phyloP scores from a whole-genome alignment of 2,888 invertebrate genomes.

The Meandrusa payeni region DNA sequence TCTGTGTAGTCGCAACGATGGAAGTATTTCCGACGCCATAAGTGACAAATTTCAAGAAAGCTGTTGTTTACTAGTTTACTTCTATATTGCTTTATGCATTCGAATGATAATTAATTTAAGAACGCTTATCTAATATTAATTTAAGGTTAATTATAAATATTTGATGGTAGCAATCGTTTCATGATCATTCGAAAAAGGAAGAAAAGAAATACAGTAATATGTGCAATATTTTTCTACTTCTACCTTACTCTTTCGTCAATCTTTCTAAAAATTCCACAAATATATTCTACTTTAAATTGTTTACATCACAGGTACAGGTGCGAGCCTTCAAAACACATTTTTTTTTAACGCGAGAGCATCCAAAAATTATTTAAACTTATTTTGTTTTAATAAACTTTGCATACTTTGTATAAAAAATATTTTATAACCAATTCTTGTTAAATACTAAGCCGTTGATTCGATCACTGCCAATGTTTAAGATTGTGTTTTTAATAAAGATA shows the following conservation, averaged over 20 bases:
- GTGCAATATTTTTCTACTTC: constrained; percentile 60
- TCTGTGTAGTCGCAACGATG: neutral
- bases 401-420: too few species aligned
- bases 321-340: too few species aligned
- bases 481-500: too few species aligned
- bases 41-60: neutral
- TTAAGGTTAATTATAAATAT: constrained; percentile 10
- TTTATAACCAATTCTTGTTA: too few species aligned
- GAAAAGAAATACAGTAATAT: constrained; percentile 28
- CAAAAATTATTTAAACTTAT: too few species aligned
- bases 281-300: neutral
- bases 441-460: too few species aligned
- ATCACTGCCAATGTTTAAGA: too few species aligned
- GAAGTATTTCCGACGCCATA: neutral
- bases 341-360: too few species aligned
- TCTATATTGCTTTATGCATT: constrained; percentile 9
- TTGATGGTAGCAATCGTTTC: constrained; percentile 22
- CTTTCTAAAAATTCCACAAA: constrained; percentile 16
- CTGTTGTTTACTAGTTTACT: neutral
- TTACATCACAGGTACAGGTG: too few species aligned
- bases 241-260: constrained; percentile 25
- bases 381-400: too few species aligned
- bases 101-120: constrained; percentile 6
- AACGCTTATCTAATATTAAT: constrained; percentile 7
- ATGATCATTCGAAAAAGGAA: constrained; percentile 12